Base-by-base conservation (phyloP, 2,888 invertebrate species). In the Ectemnius lituratus region DNA sequence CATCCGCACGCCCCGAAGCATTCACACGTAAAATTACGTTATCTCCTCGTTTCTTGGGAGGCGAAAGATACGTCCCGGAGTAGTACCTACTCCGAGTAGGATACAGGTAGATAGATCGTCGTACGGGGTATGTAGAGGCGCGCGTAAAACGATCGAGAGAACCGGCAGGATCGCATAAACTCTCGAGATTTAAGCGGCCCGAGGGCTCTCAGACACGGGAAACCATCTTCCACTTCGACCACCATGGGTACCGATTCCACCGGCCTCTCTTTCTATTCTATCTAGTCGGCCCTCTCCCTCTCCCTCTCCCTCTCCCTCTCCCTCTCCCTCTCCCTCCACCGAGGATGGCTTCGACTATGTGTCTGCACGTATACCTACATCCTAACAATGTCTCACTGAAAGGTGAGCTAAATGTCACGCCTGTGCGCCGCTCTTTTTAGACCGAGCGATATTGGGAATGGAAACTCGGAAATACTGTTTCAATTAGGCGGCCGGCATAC, bases 21-120 rank as follows among this genome's bases (percentile, higher is more conserved):
- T 88, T 88, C 87, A 86, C 87, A 86, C 85, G 84, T 83, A 77
- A 87, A 88, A 89, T 89, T 88, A 88, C 87, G 87, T 89, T 88
- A 89, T 89, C 88, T 88, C 78, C 64, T 74, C 73, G 81, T 85
- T 84, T 80, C 83, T 77, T 80, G 82, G 82, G 83, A 80, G 85
- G 86, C 82, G 83, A 87, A 80, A 79, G 81, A 81, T 78, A 83
- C 83, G 75, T 81, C 76, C 73, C 74, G 67, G 71, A 78, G 78
- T 78, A 78, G 78, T 83, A 81, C 76, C 14, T 52, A 52, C 52
- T 52, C 16, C n/a, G 37, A 37, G 37, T 79, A 67, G 79, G 79
- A 65, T 72, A 78, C 81, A 83, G 83, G 83, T 82, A 82, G 83
- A 83, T 83, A 82, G 83, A 82, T 83, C 81, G 82, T 81, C 75